Evolutionary conservation across 2,888 invertebrate species (phyloP).

Genomic region (Tyria jacobaeae): DNA sequence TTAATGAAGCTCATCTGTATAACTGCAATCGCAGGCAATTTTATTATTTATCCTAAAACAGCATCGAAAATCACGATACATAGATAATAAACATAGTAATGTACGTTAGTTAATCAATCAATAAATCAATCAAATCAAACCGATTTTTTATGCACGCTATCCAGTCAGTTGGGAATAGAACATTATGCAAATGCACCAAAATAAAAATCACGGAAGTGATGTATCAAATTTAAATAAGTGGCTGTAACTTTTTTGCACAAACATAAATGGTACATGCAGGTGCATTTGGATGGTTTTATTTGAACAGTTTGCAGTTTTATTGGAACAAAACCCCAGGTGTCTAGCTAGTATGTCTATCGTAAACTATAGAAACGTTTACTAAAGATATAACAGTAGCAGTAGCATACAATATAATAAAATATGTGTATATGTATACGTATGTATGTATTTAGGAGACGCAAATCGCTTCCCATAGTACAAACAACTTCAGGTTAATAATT

Average conservation of each 20-base stretch:
- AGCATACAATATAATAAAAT: background rate
- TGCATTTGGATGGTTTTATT: constrained; percentile 1
- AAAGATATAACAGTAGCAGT: background rate
- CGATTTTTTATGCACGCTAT: constrained; percentile 30
- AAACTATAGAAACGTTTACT: background rate
- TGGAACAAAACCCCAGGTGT: too few relatives aligned
- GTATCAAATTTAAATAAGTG: constrained; percentile 15
- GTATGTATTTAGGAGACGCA: constrained; percentile 18
- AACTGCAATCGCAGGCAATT: constrained; percentile 28
- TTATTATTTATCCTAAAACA: constrained; percentile 33
- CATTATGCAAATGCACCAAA: constrained; percentile 23
- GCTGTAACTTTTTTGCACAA: constrained; percentile 17
- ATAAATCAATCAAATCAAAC: constrained; percentile 34
- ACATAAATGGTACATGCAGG: background rate
- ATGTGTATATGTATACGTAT: too few relatives aligned
- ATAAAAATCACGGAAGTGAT: constrained; percentile 30
- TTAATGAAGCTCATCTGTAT: constrained; percentile 51
- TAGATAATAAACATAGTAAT: constrained; percentile 23
- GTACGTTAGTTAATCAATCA: constrained; percentile 32
- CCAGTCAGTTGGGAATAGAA: constrained; percentile 14
- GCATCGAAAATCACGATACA: constrained; percentile 11
- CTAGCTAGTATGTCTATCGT: background rate
- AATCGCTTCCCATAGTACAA: constrained; percentile 68
- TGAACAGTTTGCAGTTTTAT: too few relatives aligned
- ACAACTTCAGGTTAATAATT: constrained; percentile 73